Conservation (phyloP, 2,113 vertebrate species). For the Chauna torquata region DNA sequence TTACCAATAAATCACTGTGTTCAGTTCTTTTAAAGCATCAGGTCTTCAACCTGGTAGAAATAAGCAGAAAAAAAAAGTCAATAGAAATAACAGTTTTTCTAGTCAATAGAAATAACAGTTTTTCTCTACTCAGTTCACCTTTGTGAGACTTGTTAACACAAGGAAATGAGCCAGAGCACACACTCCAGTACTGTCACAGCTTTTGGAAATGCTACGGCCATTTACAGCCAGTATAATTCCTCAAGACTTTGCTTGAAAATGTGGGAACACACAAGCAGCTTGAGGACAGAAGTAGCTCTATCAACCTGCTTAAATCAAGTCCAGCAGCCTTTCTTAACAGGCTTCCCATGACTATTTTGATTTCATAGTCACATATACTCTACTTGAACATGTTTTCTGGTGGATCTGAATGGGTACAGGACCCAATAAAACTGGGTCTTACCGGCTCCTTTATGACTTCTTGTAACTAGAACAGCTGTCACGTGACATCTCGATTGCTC, state of each 20-base stretch:
- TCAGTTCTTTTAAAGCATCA: background rate
- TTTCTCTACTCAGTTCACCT: background rate
- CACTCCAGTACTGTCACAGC: background rate
- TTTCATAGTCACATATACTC: background rate
- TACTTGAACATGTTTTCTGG: background rate
- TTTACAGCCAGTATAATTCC: background rate
- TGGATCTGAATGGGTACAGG: background rate
- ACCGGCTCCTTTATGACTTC: background rate
- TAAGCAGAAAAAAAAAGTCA: background rate
- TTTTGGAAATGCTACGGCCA: background rate
- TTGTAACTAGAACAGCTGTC: background rate
- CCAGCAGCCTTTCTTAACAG: background rate
- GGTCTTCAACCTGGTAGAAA: background rate
- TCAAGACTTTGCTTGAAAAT: background rate
- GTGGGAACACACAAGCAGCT: background rate
- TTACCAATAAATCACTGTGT: background rate
- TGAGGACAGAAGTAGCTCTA: background rate
- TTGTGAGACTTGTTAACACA: background rate
- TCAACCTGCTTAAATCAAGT: background rate
- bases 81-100: background rate
- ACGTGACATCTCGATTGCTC: background rate
- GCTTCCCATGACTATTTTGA: background rate
- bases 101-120: background rate
- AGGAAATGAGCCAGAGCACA: background rate
- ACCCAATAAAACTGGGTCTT: background rate